Evolutionary conservation across 2,888 invertebrate genomes (phyloP).

Genomic region (Clepsis dumicolana): DNA sequence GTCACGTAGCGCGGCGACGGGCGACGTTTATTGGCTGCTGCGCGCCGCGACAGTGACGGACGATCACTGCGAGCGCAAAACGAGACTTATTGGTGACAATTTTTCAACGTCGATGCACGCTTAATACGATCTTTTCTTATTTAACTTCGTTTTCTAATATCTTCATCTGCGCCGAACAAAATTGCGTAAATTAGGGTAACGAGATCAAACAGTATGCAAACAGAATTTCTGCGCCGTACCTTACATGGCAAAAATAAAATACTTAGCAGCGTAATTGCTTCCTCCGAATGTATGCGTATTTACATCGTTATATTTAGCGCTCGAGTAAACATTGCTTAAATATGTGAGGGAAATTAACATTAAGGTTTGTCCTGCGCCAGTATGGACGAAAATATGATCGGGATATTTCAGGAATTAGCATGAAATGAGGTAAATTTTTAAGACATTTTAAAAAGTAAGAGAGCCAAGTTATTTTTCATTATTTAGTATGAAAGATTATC

Average conservation of each 20-base stretch:
- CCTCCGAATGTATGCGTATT: slow-evolving; percentile 5
- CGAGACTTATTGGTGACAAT: slow-evolving; percentile 78
- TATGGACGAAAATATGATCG: no score
- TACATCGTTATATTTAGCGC: slow-evolving; percentile 16
- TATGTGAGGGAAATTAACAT: slow-evolving; percentile 39
- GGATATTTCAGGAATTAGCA: no score
- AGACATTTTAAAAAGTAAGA: no score
- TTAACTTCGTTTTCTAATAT: slow-evolving; percentile 59
- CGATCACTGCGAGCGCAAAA: slow-evolving; percentile 71
- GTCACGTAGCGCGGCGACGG: slow-evolving; percentile 46
- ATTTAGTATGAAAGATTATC: no score
- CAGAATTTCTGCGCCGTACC: neutral
- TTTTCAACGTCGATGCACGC: slow-evolving; percentile 72
- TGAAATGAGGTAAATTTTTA: no score
- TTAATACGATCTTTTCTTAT: slow-evolving; percentile 61
- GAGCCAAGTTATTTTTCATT: no score
- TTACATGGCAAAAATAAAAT: slow-evolving; percentile 20
- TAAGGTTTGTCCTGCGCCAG: no score
- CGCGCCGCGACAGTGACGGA: slow-evolving; percentile 74
- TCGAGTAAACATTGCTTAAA: slow-evolving; percentile 23
- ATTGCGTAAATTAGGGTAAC: slow-evolving; percentile 19
- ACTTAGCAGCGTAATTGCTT: slow-evolving; percentile 30
- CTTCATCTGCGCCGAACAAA: slow-evolving; percentile 44
- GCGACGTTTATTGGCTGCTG: slow-evolving; percentile 67
- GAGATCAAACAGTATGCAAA: slow-evolving; percentile 31